Base-by-base conservation (phyloP, 2,113 vertebrate species). In the Archocentrus centrarchus region DNA sequence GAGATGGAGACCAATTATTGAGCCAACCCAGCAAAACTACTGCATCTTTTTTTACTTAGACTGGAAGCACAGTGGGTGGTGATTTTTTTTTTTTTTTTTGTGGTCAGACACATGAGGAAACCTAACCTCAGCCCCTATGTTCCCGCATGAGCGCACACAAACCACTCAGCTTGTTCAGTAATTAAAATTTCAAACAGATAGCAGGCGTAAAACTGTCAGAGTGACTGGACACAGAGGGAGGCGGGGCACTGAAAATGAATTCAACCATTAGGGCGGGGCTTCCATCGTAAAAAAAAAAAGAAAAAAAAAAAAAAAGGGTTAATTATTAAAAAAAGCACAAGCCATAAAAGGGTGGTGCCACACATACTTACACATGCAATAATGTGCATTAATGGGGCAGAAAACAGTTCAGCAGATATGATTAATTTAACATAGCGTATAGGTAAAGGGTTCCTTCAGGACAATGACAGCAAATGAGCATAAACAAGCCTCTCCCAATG, bases 401-500 rank as follows among this genome's bases (percentile, higher is more conserved):
- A 59, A 85, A 79, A 83, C 5, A 17, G 22, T 22, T n/a, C 22
- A 63, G 62, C 50, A 60, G 32, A 81, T 57, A 64, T 27, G 32
- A 79, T 44, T 86, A 5, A 27, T 59, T 64, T 32, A 50, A 77
- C 20, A 18, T 75, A 81, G 35, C 30, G 13, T 22, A 3, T 55
- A 37, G 58, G 41, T 64, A 35, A 75, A 55, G 3, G 63, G 78
- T 59, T 86, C 75, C 70, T 59, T 58, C 77, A 39, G 60, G 76
- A 86, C 85, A 80, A 76, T 63, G 77, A 85, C 39, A 39, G 39
- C 1, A 47, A 78, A 61, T 35, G 17, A 85, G 87, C 41, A 68
- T 55, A 83, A 88, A 92, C 75, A 91, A 79, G 53, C 59, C 27
- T 83, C 59, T 58, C 62, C 37, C 24, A 47, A 76, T 83, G 73